Percentiles rank a stretch among this genome's conserved stretches.
phyloP scores from a whole-genome alignment of 2,888 invertebrate genomes.

The Ptychoptera albimana region DNA sequence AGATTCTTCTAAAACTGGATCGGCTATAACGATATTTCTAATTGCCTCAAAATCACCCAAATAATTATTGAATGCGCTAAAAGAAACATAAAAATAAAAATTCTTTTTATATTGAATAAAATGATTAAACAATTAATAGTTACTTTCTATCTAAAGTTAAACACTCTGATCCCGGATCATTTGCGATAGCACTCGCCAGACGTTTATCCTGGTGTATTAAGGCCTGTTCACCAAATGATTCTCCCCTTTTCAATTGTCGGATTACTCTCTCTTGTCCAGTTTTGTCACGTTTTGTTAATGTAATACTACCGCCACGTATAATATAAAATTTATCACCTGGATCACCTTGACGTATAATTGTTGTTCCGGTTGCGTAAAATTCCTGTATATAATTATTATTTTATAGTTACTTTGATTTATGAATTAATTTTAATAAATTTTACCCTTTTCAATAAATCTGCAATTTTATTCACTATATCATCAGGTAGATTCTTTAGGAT shows the following conservation, averaged over 20 bases:
- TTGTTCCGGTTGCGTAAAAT: constrained; percentile 61
- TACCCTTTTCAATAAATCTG: constrained; percentile 75
- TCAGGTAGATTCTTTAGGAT: constrained; percentile 54
- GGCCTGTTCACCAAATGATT: constrained; percentile 83
- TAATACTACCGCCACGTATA: constrained; percentile 68
- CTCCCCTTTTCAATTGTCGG: constrained; percentile 53
- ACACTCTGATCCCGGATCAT: constrained; percentile 70
- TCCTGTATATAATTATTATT: constrained; percentile 34
- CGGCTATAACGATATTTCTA: constrained; percentile 17
- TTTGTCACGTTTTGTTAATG: constrained; percentile 48
- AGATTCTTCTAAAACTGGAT: constrained; percentile 7
- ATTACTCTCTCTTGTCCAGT: constrained; percentile 46
- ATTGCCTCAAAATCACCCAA: constrained; percentile 50
- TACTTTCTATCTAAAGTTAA: constrained; percentile 73
- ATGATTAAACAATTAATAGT: constrained; percentile 18
- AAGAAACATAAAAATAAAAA: constrained; percentile 9
- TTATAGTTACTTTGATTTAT: background rate
- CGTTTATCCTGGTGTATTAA: constrained; percentile 69
- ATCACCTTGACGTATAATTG: constrained; percentile 73
- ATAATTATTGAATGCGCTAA: constrained; percentile 61
- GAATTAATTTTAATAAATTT: constrained; percentile 9
- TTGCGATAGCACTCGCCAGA: constrained; percentile 80
- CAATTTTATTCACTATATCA: constrained; percentile 61
- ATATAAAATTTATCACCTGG: constrained; percentile 83
- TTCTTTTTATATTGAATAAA: background rate